Evolutionary conservation across 2,888 invertebrate genomes (phyloP).

Genomic region (Graphium colonna): DNA sequence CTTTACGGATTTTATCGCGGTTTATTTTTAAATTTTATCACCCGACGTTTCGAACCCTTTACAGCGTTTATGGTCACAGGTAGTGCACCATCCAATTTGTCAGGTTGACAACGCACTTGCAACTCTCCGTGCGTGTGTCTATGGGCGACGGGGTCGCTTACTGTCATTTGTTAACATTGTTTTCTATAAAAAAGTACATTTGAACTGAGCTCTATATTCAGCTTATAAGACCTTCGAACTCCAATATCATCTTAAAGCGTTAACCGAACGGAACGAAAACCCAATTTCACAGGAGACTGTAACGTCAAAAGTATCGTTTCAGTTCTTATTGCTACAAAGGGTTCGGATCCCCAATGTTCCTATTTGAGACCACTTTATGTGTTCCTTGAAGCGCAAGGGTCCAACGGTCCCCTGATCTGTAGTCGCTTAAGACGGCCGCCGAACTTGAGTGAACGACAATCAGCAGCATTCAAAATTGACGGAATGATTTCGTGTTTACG

Average conservation of each 20-base stretch:
- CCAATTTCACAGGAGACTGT: conserved; percentile 13
- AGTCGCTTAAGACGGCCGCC: conserved; percentile 14
- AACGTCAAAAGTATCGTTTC: conserved; percentile 7
- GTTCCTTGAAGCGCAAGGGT: conserved; percentile 49
- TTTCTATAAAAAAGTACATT: too few species aligned
- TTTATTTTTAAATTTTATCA: too few species aligned
- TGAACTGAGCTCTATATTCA: too few species aligned
- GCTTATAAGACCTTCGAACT: too few species aligned
- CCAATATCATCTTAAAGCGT: not conserved
- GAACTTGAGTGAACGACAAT: not conserved
- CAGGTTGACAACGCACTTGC: too few species aligned
- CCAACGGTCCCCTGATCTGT: conserved; percentile 36
- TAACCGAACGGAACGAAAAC: conserved; percentile 1
- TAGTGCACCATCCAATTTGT: too few species aligned
- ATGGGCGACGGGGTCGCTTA: too few species aligned
- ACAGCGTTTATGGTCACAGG: too few species aligned
- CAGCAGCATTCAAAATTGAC: not conserved
- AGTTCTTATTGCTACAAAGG: conserved; percentile 13
- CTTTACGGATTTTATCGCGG: too few species aligned
- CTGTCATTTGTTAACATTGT: too few species aligned
- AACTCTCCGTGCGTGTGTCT: too few species aligned
- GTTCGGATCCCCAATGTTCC: conserved; percentile 5
- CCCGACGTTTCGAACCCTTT: too few species aligned
- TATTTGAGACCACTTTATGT: conserved; percentile 37
- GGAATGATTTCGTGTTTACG: not conserved